A percentile compares a stretch with the other conserved stretches of the same genome.
Conservation (phyloP, 1,140 invertebrate species). For the Drosophila dunni region DNA sequence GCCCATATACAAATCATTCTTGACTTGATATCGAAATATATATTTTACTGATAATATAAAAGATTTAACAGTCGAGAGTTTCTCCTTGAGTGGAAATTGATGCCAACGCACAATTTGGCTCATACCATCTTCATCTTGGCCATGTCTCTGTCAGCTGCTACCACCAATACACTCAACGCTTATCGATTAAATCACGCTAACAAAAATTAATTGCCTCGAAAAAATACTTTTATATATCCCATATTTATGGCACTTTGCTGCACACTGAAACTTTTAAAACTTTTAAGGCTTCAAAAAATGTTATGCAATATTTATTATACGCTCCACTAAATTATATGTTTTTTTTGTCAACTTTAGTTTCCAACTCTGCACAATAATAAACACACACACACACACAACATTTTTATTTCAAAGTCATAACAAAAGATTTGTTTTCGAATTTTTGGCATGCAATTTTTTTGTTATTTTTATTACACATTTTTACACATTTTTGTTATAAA, state of each 20-base stretch:
- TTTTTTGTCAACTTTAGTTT: no score
- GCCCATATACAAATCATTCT: slow-evolving; percentile 10
- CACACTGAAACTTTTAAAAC: not conserved
- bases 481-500: no score
- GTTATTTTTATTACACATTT: no score
- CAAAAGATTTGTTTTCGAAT: no score
- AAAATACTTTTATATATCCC: no score
- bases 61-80: not conserved
- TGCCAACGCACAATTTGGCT: slow-evolving; percentile 7
- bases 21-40: slow-evolving; percentile 4
- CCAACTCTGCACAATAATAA: no score
- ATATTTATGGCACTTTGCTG: not conserved
- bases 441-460: no score
- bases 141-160: slow-evolving; percentile 13
- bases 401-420: no score
- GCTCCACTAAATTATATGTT: no score
- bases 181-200: slow-evolving; percentile 23
- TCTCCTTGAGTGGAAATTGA: not conserved
- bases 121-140: slow-evolving; percentile 10
- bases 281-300: not conserved
- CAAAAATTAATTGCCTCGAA: slow-evolving; percentile 17
- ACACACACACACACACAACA: no score
- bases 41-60: not conserved
- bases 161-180: slow-evolving; percentile 8
- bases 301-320: no score